Conservation (phyloP, 64 coral and sea anemone genomes). For the Montipora capricornis region DNA sequence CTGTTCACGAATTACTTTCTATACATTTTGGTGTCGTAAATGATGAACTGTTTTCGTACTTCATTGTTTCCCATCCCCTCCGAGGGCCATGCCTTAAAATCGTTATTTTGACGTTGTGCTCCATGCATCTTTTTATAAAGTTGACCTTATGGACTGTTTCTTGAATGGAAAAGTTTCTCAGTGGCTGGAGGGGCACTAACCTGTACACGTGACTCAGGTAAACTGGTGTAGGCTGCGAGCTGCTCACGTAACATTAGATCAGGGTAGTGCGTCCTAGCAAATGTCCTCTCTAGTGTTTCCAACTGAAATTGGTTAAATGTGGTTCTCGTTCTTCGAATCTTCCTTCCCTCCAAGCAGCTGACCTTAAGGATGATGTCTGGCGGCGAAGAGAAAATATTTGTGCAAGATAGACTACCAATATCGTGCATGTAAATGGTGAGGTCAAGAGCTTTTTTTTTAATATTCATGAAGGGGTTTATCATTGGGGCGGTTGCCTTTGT, state of each 20-base stretch:
- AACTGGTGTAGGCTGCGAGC: conserved; percentile 90
- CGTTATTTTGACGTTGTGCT: too few relatives aligned
- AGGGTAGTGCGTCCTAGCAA: conserved; percentile 92
- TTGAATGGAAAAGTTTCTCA: not conserved
- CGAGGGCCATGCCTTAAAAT: too few relatives aligned
- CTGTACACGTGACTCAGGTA: conserved; percentile 97
- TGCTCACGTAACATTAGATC: conserved; percentile 92
- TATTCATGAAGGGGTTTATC: too few relatives aligned
- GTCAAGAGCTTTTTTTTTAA: too few relatives aligned
- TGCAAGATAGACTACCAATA: not conserved
- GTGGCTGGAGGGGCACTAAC: conserved; percentile 32
- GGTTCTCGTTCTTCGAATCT: conserved; percentile 93
- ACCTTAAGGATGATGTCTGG: conserved; percentile 92
- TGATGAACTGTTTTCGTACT: too few relatives aligned
- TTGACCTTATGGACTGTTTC: too few relatives aligned
- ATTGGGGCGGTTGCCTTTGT: too few relatives aligned
- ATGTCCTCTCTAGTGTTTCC: conserved; percentile 91
- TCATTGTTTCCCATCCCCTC: too few relatives aligned
- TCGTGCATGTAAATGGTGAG: too few relatives aligned
- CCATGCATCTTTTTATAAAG: too few relatives aligned
- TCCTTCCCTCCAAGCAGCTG: conserved; percentile 83
- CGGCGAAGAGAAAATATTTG: not conserved
- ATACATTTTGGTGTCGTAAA: too few relatives aligned
- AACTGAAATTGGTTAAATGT: conserved; percentile 98
- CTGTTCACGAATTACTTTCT: too few relatives aligned